phyloP scores from a whole-genome alignment of 2,113 vertebrate genomes.

The Rhinolophus ferrumequinum region DNA sequence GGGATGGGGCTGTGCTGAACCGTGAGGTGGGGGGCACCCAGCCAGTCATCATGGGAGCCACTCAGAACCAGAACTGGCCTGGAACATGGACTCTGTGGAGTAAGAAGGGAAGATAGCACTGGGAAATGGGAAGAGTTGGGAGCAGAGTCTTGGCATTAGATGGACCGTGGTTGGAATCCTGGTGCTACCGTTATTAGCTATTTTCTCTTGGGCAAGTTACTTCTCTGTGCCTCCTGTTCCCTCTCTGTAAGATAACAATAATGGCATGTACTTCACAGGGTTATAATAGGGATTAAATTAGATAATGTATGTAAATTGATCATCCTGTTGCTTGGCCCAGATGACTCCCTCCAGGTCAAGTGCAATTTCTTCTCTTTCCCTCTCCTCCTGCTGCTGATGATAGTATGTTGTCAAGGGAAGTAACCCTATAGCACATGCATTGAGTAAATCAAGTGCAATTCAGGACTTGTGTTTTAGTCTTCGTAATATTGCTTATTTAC shows the following conservation, averaged over 20 bases:
- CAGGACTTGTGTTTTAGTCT: not conserved
- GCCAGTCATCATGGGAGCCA: not conserved
- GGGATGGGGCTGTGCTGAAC: not conserved
- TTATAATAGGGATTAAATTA: not conserved
- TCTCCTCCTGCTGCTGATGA: not conserved
- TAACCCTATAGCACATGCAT: not conserved
- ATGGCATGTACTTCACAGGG: not conserved
- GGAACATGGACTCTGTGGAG: not conserved
- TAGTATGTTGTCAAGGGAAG: not conserved
- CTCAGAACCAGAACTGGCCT: not conserved
- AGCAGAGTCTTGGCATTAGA: not conserved
- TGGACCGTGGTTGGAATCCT: not conserved
- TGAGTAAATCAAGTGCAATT: not conserved
- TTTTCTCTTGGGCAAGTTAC: not conserved
- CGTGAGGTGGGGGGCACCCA: not conserved
- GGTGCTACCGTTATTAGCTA: not conserved
- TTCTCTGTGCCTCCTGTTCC: not conserved
- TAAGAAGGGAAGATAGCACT: not conserved
- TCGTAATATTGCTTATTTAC: constrained; percentile 20
- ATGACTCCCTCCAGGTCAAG: not conserved
- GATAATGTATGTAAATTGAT: not conserved
- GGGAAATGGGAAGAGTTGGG: not conserved
- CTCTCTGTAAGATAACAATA: not conserved
- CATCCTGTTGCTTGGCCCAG: not conserved
- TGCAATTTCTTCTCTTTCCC: not conserved